Evolutionary conservation across 2,888 invertebrate genomes (phyloP), one percentile per base, ranked within the genome.

Genomic region (Norana najaformis): DNA sequence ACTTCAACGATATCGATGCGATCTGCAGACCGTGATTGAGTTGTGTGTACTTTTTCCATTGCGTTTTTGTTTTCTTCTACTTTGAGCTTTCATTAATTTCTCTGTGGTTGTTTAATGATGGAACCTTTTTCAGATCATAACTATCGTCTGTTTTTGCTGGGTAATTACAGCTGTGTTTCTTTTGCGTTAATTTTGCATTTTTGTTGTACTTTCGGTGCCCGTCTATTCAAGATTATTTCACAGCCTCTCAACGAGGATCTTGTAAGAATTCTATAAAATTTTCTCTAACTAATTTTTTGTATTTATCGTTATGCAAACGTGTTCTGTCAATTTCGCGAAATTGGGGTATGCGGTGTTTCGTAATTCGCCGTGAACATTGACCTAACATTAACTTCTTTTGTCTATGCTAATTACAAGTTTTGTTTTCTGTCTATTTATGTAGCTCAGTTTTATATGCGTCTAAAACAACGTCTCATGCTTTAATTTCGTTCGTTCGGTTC

Each of bases 71-170:
- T 47, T 8, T 69, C 69, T 69, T 69, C 69, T 69, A 69, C 69
- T 69, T 69, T 69, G 69, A 30, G 69, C 69, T 69, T 69, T 69
- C 69, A 69, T 69, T 69, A 69, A 69, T n/a, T 69, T 69, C 69
- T 69, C 30, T 13, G 30, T n/a, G n/a, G 30, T 69, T 69, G n/a
- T 69, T 69, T 69, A 0, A 69, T n/a, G n/a, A n/a, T 69, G 69
- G 69, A 69, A n/a, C n/a, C 30, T 69, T n/a, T 69, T 69, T 69
- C 69, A n/a, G 3, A 69, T 69, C 30, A 69, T 69, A 69, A n/a
- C n/a, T 69, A 11, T 69, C 30, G 69, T 69, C n/a, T 30, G 30
- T 69, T 69, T 11, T 69, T 30, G 69, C 69, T 16, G 69, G 69
- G 69, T 69, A n/a, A 30, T 23, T 11, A 11, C 69, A 69, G 5